A percentile compares a stretch with the other conserved stretches of the same genome.
phyloP scores from a whole-genome alignment of 1,140 invertebrate genomes.

The Macrostomum lignano region DNA sequence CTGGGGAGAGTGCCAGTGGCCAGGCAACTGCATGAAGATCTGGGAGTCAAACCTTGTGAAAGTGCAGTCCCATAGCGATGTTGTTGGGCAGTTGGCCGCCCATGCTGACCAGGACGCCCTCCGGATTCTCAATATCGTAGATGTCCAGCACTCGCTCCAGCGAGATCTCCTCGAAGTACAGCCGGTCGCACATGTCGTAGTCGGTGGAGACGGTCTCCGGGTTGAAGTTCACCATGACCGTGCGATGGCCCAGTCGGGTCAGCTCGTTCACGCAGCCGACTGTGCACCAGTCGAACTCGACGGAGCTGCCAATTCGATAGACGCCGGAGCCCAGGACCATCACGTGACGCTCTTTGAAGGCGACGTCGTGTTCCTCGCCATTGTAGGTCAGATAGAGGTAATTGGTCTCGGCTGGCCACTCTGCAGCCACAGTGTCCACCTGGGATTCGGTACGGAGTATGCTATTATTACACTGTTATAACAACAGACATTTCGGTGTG shows the following conservation, averaged over 20 bases:
- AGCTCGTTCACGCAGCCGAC: constrained; percentile 76
- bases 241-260: constrained; percentile 42
- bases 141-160: constrained; percentile 98
- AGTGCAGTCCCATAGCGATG: constrained; percentile 91
- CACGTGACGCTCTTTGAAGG: constrained; percentile 44
- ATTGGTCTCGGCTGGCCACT: constrained; percentile 91
- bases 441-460: too few species aligned
- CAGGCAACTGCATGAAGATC: too few species aligned
- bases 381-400: constrained; percentile 93
- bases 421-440: constrained; percentile 93
- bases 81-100: constrained; percentile 95
- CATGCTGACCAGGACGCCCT: constrained; percentile 80
- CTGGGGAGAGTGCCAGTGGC: too few species aligned
- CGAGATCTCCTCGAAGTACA: constrained; percentile 97
- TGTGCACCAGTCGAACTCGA: constrained; percentile 98
- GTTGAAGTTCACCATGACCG: constrained; percentile 99
- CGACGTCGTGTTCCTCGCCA: constrained; percentile 51
- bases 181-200: constrained; percentile 87
- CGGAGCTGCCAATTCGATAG: constrained; percentile 87
- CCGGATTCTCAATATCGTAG: constrained; percentile 64
- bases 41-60: too few species aligned
- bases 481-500: too few species aligned
- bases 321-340: constrained; percentile 59
- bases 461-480: too few species aligned
- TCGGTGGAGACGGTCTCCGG: constrained; percentile 97